Conservation (phyloP, 2,113 vertebrate species). For the Limanda limanda region DNA sequence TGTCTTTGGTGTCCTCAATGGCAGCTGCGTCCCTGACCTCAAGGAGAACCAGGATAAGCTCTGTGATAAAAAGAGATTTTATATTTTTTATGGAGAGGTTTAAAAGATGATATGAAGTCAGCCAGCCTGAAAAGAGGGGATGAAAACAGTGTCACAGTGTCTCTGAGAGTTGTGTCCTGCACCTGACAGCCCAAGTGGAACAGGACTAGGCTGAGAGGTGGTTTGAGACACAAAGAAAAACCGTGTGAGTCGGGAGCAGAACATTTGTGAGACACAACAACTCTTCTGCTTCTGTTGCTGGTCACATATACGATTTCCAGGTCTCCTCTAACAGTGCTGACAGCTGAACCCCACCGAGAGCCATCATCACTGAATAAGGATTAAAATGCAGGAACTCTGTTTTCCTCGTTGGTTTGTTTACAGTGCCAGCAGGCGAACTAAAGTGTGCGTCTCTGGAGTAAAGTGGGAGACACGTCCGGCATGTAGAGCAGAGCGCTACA, state of each 20-base stretch:
- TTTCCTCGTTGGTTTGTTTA: background rate
- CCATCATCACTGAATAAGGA: background rate
- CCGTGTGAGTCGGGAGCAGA: too few relatives aligned
- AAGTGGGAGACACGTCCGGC: background rate
- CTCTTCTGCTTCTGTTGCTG: too few relatives aligned
- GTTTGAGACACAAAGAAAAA: background rate
- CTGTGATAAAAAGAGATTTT: background rate
- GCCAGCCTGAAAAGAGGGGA: background rate
- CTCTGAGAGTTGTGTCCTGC: background rate
- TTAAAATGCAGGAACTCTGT: conserved; percentile 7
- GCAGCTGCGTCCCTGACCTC: background rate
- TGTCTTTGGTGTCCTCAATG: background rate
- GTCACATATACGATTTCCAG: too few relatives aligned
- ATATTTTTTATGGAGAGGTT: too few relatives aligned
- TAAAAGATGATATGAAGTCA: background rate
- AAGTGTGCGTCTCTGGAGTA: background rate
- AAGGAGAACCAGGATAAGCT: background rate
- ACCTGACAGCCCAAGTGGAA: background rate
- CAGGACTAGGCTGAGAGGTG: background rate
- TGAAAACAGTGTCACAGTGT: background rate
- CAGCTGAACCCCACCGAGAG: too few relatives aligned
- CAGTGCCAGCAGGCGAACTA: background rate
- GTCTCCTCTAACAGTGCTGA: background rate
- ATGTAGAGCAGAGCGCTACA: background rate
- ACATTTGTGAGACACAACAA: too few relatives aligned